Base-by-base conservation (phyloP, 2,113 vertebrate genomes). In the Caranx ignobilis region DNA sequence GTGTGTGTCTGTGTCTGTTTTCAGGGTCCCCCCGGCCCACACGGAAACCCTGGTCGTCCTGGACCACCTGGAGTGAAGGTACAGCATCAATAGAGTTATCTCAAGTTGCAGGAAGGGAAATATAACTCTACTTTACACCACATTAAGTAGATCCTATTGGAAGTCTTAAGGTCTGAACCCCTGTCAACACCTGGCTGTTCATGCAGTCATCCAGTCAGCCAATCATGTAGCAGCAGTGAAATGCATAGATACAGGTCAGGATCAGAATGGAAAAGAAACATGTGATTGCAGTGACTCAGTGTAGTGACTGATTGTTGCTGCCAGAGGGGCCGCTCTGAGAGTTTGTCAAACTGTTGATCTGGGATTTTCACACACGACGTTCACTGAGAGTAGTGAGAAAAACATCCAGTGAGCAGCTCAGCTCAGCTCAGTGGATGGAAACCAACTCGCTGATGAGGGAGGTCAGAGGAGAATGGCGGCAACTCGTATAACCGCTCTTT, bases 1-100 rank as follows among this genome's bases (percentile, higher is more conserved):
- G 32, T 34, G 15, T 87, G 32, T 93, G 18, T 87, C 66, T 94
- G 80, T 82, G 18, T 87, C 66, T 94, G 80, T 82, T 89, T 92
- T 93, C 71, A 99, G 98, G 97, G 97, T 95, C 95, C 95, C 21
- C 94, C 94, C 16, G 97, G 97, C 76, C 96, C 98, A 50, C 96
- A 98, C 16, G 97, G 98, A 93, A 98, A 96, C 73, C 97, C 97
- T 6, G 98, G 97, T 55, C 95, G 57, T 2, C 91, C 97, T 3
- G 98, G 98, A 15, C 88, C 92, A 34, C 88, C 96, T 55, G 98
- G 97, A 88, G 70, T 87, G 55, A 98, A 99, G 93, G 98, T 99
- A 91, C 89, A 19, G 1, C 37, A 57, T 39, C 1, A 7, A 55
- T 37, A 10, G 3, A 6, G n/a, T 66, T 8, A 21, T 56, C 92